Evolutionary conservation across 1,140 invertebrate species (phyloP), one percentile per base, ranked within the genome.

Genomic region (Halictus rubicundus): DNA sequence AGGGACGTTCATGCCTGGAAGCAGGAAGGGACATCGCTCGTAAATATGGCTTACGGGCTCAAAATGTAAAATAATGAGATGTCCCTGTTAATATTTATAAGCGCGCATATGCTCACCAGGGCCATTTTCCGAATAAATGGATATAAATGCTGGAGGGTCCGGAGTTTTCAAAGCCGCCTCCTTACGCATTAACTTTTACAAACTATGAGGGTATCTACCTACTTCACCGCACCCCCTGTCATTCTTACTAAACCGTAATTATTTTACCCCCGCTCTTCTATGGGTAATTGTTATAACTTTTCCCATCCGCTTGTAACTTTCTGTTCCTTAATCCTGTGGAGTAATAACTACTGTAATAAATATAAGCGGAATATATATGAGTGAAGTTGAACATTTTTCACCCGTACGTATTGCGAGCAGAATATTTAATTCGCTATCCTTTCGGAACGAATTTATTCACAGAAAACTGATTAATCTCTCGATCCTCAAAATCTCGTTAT

Each of bases 51-150:
- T 89, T 89, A 89, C 81, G 77, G 78, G 87, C 83, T 89, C 88
- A 88, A 87, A 89, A 89, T 82, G 82, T 88, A 78, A 89, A 87
- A 90, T 89, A 89, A 90, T 88, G 88, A 90, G 80, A 87, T 74
- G 80, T 81, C 78, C 73, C 68, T 83, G 73, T 87, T 89, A 89
- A 88, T 90, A 89, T 88, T 89, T 88, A 89, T 88, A 79, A 82
- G 70, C 65, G 59, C 39, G 78, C 73, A 65, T 65, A 73, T 81
- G 84, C 78, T 66, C 25, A 27, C 8, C 27, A 21, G 25, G 27
- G 39, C 66, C 59, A 78, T 78, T 83, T 61, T 68, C 69, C 14
- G 59, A 66, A 70, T 74, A 81, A 87, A 87, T 87, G 74, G 52
- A 68, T 69, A 78, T 49, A 78, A 83, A 83, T 76, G 42, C 42